Evolutionary conservation across 2,113 vertebrate genomes (phyloP).

Genomic region (Trinectes maculatus): DNA sequence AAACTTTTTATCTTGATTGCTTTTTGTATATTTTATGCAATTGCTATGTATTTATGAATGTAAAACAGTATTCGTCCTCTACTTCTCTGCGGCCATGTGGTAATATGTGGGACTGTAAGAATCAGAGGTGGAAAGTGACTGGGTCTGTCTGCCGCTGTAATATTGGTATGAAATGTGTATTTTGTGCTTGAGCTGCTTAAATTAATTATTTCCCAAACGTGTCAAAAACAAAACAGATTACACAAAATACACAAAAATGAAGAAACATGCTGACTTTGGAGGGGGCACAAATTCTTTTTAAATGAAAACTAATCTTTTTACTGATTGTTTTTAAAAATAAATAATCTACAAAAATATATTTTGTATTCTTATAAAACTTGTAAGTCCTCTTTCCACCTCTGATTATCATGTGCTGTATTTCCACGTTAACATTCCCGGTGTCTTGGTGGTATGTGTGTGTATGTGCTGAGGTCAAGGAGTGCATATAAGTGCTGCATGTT

Average conservation of each 20-base stretch:
- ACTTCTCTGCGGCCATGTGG: constrained; percentile 38
- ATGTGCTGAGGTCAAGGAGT: neutral
- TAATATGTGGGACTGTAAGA: constrained; percentile 26
- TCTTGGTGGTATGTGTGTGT: constrained; percentile 22
- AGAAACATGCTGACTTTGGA: neutral
- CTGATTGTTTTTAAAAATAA: constrained; percentile 4
- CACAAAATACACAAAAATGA: too few species aligned
- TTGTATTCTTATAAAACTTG: neutral
- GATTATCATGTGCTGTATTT: constrained; percentile 14
- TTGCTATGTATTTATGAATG: constrained; percentile 70
- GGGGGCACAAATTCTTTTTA: neutral
- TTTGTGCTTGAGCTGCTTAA: constrained; percentile 9
- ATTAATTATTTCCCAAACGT: neutral
- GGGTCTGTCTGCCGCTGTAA: neutral
- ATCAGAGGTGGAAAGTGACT: constrained; percentile 33
- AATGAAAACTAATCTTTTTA: neutral
- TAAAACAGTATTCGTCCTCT: constrained; percentile 47
- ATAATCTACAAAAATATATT: neutral
- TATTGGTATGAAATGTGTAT: constrained; percentile 3
- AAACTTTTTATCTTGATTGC: constrained; percentile 13
- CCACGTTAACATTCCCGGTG: constrained; percentile 28
- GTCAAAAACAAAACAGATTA: too few species aligned
- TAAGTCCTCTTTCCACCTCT: constrained; percentile 19
- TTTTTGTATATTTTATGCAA: constrained; percentile 45
- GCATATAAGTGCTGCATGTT: constrained; percentile 37